These are phyloP conservation scores for Apostichopus leukothele DNA, from an alignment of 53 echinoderm and acorn worm species.

Conservation along the genomic window DNA sequence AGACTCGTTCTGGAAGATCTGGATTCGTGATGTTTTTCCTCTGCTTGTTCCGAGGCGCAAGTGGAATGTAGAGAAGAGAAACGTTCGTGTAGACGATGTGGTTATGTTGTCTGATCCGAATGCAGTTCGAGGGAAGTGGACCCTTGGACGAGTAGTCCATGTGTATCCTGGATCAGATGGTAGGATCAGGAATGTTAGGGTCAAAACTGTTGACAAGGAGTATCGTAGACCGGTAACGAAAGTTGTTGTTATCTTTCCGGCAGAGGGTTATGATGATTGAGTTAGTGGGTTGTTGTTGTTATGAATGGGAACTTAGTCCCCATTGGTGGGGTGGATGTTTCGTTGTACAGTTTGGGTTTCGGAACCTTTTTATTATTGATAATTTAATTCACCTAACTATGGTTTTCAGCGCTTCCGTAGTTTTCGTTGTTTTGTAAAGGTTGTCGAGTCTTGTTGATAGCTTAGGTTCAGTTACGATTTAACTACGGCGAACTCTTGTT, in stretches of 20 bases:
- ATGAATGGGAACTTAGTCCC: constrained; percentile 5
- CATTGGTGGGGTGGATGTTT: not conserved
- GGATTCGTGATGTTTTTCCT: constrained; percentile 62
- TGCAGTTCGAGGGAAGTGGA: constrained; percentile 61
- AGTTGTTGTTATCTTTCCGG: constrained; percentile 55
- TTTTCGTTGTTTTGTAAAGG: too few species aligned
- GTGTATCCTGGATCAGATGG: constrained; percentile 60
- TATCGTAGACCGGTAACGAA: constrained; percentile 52
- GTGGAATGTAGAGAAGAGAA: constrained; percentile 52
- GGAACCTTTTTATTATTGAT: too few species aligned
- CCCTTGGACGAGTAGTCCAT: constrained; percentile 42
- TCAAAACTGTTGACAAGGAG: constrained; percentile 52
- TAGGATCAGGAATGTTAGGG: constrained; percentile 52
- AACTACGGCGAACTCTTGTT: too few species aligned
- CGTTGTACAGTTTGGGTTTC: too few species aligned
- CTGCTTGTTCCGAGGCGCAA: constrained; percentile 53
- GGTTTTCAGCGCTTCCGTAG: too few species aligned
- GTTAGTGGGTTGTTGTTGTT: constrained; percentile 4
- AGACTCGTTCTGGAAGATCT: constrained; percentile 52
- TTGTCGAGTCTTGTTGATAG: too few species aligned
- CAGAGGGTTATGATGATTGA: too few species aligned
- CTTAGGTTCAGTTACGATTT: too few species aligned
- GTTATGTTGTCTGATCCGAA: constrained; percentile 56
- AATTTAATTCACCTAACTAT: too few species aligned
- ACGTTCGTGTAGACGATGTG: constrained; percentile 51